Percentiles rank a stretch among this genome's conserved stretches.
Evolutionary conservation across 2,797 vertebrate genomes (phyloP).

Genomic region (Poeciliopsis paucimaculata): DNA sequence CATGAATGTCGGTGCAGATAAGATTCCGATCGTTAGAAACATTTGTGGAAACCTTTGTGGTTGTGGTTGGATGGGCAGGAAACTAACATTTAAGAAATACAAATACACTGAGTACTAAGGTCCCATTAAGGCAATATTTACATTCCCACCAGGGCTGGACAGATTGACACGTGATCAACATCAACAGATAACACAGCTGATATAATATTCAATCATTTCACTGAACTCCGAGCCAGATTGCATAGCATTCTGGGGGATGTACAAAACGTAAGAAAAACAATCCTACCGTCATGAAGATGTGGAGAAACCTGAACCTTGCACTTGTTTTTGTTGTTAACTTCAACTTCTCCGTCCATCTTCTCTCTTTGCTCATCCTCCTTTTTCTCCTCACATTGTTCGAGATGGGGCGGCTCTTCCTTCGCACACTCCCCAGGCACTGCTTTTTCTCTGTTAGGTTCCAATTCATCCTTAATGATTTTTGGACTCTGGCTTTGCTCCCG

Average conservation of each 20-base stretch:
- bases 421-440: conserved; percentile 51
- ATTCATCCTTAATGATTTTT: neutral
- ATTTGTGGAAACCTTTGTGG: neutral
- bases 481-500: neutral
- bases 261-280: neutral
- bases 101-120: neutral
- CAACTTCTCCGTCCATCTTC: neutral
- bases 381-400: conserved; percentile 1
- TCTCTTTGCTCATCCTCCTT: neutral
- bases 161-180: no score
- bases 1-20: no score
- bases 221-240: no score
- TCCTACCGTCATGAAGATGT: conserved; percentile 47
- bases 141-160: neutral
- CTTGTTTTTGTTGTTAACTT: neutral
- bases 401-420: conserved; percentile 13
- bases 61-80: neutral
- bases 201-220: no score
- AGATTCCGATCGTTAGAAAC: neutral
- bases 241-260: neutral
- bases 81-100: neutral
- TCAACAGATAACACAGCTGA: no score
- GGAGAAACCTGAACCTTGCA: neutral
- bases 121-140: neutral
- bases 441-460: conserved; percentile 41